Evolutionary conservation across 2,888 invertebrate species (phyloP).

Genomic region (Drosophila prolongata): DNA sequence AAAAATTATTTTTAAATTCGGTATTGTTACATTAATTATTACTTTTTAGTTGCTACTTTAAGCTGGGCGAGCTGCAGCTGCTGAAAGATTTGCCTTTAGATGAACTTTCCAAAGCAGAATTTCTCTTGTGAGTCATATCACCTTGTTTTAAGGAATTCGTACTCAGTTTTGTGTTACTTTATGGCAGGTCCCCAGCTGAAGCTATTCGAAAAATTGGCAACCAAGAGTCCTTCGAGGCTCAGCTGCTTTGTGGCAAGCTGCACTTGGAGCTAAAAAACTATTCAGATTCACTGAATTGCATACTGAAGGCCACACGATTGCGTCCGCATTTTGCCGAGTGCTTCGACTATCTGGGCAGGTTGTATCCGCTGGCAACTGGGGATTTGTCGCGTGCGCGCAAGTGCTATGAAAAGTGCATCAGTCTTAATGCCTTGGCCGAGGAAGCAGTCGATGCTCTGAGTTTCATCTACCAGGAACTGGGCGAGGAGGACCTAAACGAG

Average conservation of each 20-base stretch:
- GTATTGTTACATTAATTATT: neutral
- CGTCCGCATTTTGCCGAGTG: conserved; percentile 90
- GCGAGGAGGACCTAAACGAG: conserved; percentile 85
- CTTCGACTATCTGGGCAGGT: conserved; percentile 91
- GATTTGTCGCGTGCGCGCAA: conserved; percentile 91
- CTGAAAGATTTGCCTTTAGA: conserved; percentile 61
- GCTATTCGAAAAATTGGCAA: conserved; percentile 84
- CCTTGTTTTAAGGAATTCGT: neutral
- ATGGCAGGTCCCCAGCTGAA: conserved; percentile 84
- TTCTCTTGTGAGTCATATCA: conserved; percentile 62
- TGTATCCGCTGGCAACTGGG: conserved; percentile 87
- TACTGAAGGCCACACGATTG: conserved; percentile 89
- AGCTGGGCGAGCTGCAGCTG: conserved; percentile 59
- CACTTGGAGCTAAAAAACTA: conserved; percentile 85
- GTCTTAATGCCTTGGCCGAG: conserved; percentile 88
- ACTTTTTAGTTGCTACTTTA: conserved; percentile 73
- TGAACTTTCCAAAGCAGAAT: conserved; percentile 67
- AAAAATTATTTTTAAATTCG: too few relatives aligned
- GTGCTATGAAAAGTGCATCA: conserved; percentile 93
- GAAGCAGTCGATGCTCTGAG: conserved; percentile 90
- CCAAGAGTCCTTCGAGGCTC: conserved; percentile 69
- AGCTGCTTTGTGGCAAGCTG: conserved; percentile 75
- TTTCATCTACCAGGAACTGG: conserved; percentile 89
- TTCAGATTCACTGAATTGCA: conserved; percentile 87
- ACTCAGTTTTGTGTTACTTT: neutral